phyloP scores from a whole-genome alignment of 2,797 vertebrate genomes.

The Poeciliopsis presidionis region DNA sequence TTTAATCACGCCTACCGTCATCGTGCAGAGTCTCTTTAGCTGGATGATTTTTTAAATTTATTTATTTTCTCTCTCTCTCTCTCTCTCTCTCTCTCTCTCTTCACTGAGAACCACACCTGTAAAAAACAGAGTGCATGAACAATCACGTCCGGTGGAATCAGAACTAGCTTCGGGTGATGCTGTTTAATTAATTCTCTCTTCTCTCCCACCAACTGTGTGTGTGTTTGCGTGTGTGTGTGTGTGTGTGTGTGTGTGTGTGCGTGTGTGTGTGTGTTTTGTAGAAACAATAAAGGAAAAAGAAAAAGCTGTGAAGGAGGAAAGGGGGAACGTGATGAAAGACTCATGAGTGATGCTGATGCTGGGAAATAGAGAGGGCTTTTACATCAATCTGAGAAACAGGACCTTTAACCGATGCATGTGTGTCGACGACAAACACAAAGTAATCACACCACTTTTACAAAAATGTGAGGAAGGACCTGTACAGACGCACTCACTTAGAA shows the following conservation, averaged over 20 bases:
- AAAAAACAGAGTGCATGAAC: conserved; percentile 26
- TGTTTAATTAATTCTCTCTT: conserved; percentile 71
- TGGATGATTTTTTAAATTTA: not conserved
- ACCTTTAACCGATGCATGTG: conserved; percentile 40
- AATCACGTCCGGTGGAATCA: conserved; percentile 53
- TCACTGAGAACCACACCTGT: conserved; percentile 40
- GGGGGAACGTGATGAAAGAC: conserved; percentile 62
- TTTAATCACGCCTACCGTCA: conserved; percentile 7
- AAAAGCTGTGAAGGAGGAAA: conserved; percentile 19
- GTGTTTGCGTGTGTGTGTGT: too few relatives aligned
- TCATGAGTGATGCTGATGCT: conserved; percentile 64
- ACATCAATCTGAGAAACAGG: conserved; percentile 51
- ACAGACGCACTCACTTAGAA: not conserved
- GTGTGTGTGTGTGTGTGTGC: not conserved
- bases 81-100: too few relatives aligned
- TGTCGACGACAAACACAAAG: conserved; percentile 19
- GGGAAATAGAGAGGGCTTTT: conserved; percentile 46
- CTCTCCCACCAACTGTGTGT: conserved; percentile 56
- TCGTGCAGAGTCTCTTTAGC: not conserved
- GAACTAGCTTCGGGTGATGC: conserved; percentile 59
- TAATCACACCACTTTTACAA: conserved; percentile 3
- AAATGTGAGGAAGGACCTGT: not conserved
- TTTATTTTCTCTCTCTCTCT: too few relatives aligned
- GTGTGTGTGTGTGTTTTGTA: conserved; percentile 25
- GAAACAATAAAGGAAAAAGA: not conserved